A percentile compares a stretch with the other conserved stretches of the same genome.
Evolutionary conservation across 37 sponge, comb jelly and placozoan species (phyloP).

Genomic region (Theonella swinhoei): DNA sequence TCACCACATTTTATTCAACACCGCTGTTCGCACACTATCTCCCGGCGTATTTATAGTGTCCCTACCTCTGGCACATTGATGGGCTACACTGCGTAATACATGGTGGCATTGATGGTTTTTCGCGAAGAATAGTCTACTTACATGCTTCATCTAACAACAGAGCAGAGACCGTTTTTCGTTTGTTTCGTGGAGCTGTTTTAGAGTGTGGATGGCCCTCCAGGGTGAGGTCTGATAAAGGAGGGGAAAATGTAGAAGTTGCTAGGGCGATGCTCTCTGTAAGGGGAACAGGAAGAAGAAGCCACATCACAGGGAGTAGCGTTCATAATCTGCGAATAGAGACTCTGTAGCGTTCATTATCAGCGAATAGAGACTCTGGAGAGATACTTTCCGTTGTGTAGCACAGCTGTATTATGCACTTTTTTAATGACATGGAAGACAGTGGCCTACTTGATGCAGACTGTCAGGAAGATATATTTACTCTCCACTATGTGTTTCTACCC

Average conservation of each 20-base stretch:
- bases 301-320: slow-evolving; percentile 7
- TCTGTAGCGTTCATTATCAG: slow-evolving; percentile 21
- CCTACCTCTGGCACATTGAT: slow-evolving; percentile 32
- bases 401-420: slow-evolving; percentile 21
- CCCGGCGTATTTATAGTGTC: slow-evolving; percentile 16
- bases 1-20: slow-evolving; percentile 9
- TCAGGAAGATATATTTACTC: not conserved
- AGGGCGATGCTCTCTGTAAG: slow-evolving; percentile 18
- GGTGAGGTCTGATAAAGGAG: slow-evolving; percentile 27
- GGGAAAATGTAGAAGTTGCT: slow-evolving; percentile 27
- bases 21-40: not conserved
- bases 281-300: slow-evolving; percentile 15
- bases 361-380: slow-evolving; percentile 21
- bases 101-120: slow-evolving; percentile 23
- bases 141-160: slow-evolving; percentile 8
- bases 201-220: slow-evolving; percentile 28
- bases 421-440: slow-evolving; percentile 38
- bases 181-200: not conserved
- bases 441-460: not conserved
- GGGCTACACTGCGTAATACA: slow-evolving; percentile 25
- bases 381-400: slow-evolving; percentile 3
- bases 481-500: slow-evolving; percentile 56
- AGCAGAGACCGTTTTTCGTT: slow-evolving; percentile 10
- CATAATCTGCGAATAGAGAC: slow-evolving; percentile 32
- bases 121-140: slow-evolving; percentile 11